Percentiles rank a stretch among this genome's conserved stretches.
Conservation (phyloP, 2,797 vertebrate genomes). For the Neosalanx taihuensis region DNA sequence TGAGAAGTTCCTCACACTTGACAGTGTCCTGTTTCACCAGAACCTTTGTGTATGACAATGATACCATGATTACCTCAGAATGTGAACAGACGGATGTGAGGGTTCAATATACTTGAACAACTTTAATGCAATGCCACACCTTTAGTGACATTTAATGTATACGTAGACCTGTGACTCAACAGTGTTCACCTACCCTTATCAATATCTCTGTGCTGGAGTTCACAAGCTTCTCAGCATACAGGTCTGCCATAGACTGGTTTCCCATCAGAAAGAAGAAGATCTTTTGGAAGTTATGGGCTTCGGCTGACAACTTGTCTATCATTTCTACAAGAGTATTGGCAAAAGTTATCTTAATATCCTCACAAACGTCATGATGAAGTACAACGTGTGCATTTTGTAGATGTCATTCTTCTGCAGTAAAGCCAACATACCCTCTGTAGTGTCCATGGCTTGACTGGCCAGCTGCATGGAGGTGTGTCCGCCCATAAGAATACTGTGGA, state of each 20-base stretch:
- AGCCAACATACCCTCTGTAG: conserved; percentile 41
- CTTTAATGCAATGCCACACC: not conserved
- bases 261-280: conserved; percentile 43
- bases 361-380: not conserved
- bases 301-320: conserved; percentile 46
- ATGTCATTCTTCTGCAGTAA: not conserved
- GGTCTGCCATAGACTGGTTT: conserved; percentile 51
- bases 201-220: conserved; percentile 47
- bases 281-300: conserved; percentile 42
- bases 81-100: not conserved
- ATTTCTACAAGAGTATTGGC: conserved; percentile 54
- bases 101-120: not conserved
- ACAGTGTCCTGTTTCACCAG: conserved; percentile 14
- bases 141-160: not conserved
- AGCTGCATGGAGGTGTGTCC: conserved; percentile 60
- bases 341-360: not conserved
- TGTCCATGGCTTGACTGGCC: conserved; percentile 39
- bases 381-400: not conserved
- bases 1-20: conserved; percentile 54
- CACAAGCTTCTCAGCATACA: conserved; percentile 45
- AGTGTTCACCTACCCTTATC: conserved; percentile 49
- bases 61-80: not conserved
- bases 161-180: not conserved
- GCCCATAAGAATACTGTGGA: conserved; percentile 51
- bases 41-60: conserved; percentile 44